Evolutionary conservation across 2,888 invertebrate genomes (phyloP).

Genomic region (Artemia sinica): DNA sequence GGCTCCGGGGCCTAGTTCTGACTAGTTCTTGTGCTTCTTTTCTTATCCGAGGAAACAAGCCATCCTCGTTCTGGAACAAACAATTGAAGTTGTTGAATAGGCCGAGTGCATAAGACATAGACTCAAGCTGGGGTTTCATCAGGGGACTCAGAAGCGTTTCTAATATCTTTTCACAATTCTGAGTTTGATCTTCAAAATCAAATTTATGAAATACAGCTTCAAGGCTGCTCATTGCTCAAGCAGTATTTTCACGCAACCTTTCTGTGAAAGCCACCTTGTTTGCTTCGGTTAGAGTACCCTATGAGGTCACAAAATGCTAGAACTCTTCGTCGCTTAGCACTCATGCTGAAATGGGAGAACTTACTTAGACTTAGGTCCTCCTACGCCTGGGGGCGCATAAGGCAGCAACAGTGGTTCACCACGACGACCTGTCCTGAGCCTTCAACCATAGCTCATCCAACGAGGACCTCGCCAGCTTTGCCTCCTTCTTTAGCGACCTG

Average conservation of each 20-base stretch:
- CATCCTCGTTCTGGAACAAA: conserved; percentile 9
- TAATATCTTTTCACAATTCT: background rate
- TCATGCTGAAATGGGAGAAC: too few species aligned
- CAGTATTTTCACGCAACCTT: background rate
- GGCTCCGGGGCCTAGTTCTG: too few species aligned
- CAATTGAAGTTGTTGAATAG: conserved; percentile 16
- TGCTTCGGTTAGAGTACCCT: background rate
- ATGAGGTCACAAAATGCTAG: background rate
- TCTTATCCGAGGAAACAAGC: too few species aligned
- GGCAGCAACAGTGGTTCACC: too few species aligned
- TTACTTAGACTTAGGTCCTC: too few species aligned
- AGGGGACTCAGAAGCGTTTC: conserved; percentile 11
- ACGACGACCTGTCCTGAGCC: too few species aligned
- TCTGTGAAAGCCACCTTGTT: background rate
- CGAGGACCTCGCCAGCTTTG: too few species aligned
- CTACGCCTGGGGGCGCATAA: too few species aligned
- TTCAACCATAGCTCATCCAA: too few species aligned
- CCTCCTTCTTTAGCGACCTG: too few species aligned
- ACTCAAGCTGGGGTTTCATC: too few species aligned
- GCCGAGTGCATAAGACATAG: background rate
- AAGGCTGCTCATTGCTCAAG: background rate
- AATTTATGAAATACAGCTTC: conserved; percentile 10
- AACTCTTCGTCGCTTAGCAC: background rate
- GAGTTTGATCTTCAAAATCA: background rate
- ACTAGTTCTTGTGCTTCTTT: too few species aligned